Base-by-base conservation (phyloP, 1,140 invertebrate genomes). In the Rhysida immarginata region DNA sequence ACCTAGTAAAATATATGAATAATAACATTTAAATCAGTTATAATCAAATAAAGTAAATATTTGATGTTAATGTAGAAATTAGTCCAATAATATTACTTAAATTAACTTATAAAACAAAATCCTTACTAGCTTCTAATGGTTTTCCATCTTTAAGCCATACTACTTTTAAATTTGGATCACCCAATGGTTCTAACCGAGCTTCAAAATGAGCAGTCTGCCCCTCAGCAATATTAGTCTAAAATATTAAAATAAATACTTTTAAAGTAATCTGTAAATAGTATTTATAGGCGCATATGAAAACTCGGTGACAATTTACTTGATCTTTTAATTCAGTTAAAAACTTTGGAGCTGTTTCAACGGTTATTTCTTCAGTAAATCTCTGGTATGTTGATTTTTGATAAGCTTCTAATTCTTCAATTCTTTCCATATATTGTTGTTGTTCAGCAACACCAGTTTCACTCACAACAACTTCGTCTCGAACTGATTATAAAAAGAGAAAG, bases 111-210 rank as follows among this genome's bases (percentile, higher is more conserved):
- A 59, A 58, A 18, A 21, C 11, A 57, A 1, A 41, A 25, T 20
- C 29, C 71, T 68, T 62, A 81, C 87, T 92, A 29, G 88, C 88
- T 79, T 92, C 86, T 56, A 94, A 80, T 25, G 85, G 82, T 61
- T 80, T 80, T 55, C 88, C 91, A 73, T 98, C 88, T 67, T 95
- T 95, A 45, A 91, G 79, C 94, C 94, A 97, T 74, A 96, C 91
- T 11, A 97, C 88, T 66, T 77, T 81, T 64, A 98, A 79, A 42
- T 83, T 85, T 1, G 90, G 81, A 69, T 98, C 94, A 26, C 90
- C 89, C 53, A 94, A 75, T 59, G 94, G 94, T 69, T 95, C 87
- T 35, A 98, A 77, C 53, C 89, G 80, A 61, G 92, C 91, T 62
- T 97, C 94, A 68, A 96, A 96, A 71, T 96, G 92, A 54, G 90